Conservation (phyloP, 2,113 vertebrate genomes). For the Melozone crissalis region DNA sequence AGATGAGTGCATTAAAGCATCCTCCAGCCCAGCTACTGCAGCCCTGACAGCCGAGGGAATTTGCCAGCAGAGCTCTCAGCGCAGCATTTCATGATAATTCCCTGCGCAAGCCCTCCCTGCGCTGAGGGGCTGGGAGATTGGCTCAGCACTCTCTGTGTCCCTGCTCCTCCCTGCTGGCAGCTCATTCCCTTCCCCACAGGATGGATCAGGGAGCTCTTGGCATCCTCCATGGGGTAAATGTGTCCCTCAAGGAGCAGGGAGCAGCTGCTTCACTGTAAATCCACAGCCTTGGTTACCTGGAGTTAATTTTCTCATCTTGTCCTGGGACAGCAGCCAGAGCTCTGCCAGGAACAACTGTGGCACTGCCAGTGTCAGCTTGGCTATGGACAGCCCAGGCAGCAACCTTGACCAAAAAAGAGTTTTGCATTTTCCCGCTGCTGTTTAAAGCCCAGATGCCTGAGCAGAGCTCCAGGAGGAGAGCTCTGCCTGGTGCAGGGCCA, state of each 20-base stretch:
- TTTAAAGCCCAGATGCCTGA: background rate
- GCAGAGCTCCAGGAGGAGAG: background rate
- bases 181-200: background rate
- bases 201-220: background rate
- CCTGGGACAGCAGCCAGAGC: background rate
- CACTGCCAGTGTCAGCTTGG: background rate
- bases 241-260: background rate
- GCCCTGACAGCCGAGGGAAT: background rate
- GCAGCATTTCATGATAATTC: fast-evolving
- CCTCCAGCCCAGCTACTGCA: background rate
- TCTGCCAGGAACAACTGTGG: background rate
- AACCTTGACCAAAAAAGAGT: background rate
- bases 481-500: background rate
- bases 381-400: background rate
- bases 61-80: background rate
- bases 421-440: background rate
- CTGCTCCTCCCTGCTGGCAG: fast-evolving
- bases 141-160: fast-evolving
- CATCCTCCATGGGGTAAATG: background rate
- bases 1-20: background rate
- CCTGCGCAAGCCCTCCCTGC: fast-evolving
- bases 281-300: background rate
- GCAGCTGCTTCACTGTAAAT: background rate
- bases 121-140: fast-evolving
- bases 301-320: background rate